Base-by-base conservation (phyloP, 2,113 vertebrate genomes). In the Mesoclemmys tuberculata region DNA sequence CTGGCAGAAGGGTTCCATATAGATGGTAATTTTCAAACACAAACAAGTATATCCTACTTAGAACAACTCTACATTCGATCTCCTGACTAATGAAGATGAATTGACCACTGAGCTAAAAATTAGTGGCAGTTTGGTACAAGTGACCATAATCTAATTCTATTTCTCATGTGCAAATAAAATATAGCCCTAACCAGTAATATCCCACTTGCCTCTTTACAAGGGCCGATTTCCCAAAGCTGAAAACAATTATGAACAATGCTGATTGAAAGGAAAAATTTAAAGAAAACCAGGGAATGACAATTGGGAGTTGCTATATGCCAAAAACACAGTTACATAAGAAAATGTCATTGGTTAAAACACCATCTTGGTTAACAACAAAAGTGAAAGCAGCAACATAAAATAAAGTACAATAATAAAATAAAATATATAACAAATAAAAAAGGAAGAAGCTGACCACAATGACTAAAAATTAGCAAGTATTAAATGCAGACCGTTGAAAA, bases 131-230 rank as follows among this genome's bases (percentile, higher is more conserved):
- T 44, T 7, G 11, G 6, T 1, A 12, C 0, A 0, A 58, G 27
- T 1, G 5, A 16, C 58, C 44, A 41, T 0, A 6, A 56, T 52
- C 49, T 7, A 2, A 85, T 85, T 49, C 2, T 44, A 54, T 90
- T 51, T 49, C 1, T 49, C 13, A 81, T 1, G 9, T 11, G 24
- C 1, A 1, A 68, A n/a, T 22, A 41, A 16, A 44, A 9, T 19
- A 9, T 18, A 44, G 12, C 51, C 5, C 0, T 2, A 31, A 68
- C 0, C 1, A 18, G 3, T 38, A 14, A 68, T 0, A 19, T n/a
- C n/a, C 16, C 0, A 0, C 49, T 3, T 35, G 49, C 2, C 10
- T 3, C 75, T 90, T 78, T 0, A 2, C 27, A 18, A 5, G 44
- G 21, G 46, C 12, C 29, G 5, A 31, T 1, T 58, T 82, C 77